Evolutionary conservation across 2,797 vertebrate genomes (phyloP).

Genomic region (Etheostoma perlongum): DNA sequence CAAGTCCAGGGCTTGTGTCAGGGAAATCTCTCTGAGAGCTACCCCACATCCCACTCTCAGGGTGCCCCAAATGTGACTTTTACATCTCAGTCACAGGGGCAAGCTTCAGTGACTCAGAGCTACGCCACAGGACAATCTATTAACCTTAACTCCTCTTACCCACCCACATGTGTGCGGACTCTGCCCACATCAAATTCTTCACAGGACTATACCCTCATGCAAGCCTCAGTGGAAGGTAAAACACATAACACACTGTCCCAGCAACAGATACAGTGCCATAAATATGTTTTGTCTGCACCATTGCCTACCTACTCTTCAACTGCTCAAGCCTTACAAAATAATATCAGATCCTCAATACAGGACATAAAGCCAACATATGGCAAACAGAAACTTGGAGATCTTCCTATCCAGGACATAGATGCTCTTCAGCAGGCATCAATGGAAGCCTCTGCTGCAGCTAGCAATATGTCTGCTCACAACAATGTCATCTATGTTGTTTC

Average conservation of each 20-base stretch:
- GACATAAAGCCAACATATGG: conserved; percentile 88
- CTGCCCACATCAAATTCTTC: conserved; percentile 87
- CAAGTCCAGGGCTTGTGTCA: conserved; percentile 91
- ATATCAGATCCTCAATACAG: conserved; percentile 83
- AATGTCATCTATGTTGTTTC: conserved; percentile 91
- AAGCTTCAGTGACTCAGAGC: conserved; percentile 90
- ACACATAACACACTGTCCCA: conserved; percentile 88
- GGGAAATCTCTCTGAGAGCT: conserved; percentile 91
- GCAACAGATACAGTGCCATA: conserved; percentile 85
- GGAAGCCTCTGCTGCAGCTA: conserved; percentile 83
- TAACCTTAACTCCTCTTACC: conserved; percentile 89
- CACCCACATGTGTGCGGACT: conserved; percentile 87
- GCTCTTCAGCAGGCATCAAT: conserved; percentile 89
- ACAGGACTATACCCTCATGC: conserved; percentile 91
- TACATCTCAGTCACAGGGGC: conserved; percentile 93
- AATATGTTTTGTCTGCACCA: conserved; percentile 89
- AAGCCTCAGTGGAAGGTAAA: conserved; percentile 88
- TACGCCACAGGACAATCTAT: conserved; percentile 91
- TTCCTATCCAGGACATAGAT: conserved; percentile 91
- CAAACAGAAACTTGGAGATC: conserved; percentile 92
- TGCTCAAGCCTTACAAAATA: conserved; percentile 90
- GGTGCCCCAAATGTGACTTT: conserved; percentile 91
- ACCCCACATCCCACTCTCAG: conserved; percentile 93
- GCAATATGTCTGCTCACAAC: conserved; percentile 86
- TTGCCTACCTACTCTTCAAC: conserved; percentile 88